Percentiles rank a stretch among this genome's conserved stretches.
These are phyloP conservation scores for Pemphigus obesinymphae DNA, from an alignment of 1,140 invertebrate genomes.

Conservation along the genomic window DNA sequence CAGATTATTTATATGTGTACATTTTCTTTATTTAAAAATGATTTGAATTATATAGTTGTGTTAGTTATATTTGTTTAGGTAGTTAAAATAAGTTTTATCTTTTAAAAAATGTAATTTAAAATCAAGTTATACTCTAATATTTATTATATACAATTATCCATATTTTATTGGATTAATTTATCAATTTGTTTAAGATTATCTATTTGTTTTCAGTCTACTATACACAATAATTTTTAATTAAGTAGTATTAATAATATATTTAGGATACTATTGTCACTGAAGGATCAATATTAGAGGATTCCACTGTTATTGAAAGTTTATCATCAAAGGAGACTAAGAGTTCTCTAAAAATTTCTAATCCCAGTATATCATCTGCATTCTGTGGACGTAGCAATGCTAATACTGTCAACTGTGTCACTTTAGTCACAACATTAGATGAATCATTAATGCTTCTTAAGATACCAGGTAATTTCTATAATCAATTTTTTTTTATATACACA, in stretches of 20 bases:
- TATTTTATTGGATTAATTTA: no score
- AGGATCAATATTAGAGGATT: conserved; percentile 29
- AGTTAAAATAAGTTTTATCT: no score
- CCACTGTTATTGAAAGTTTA: conserved; percentile 27
- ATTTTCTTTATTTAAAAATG: no score
- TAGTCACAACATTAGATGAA: conserved; percentile 38
- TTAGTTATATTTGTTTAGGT: no score
- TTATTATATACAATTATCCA: no score
- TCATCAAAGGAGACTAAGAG: not conserved
- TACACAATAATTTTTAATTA: no score
- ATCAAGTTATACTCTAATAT: no score
- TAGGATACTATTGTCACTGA: conserved; percentile 10
- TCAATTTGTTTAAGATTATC: no score
- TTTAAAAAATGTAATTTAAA: no score
- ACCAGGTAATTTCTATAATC: conserved; percentile 27
- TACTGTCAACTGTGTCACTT: conserved; percentile 35
- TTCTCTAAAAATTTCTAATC: conserved; percentile 17
- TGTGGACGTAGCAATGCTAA: conserved; percentile 42
- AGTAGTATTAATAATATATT: not conserved
- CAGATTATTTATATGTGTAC: no score
- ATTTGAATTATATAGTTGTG: no score
- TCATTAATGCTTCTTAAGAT: conserved; percentile 39
- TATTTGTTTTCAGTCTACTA: no score
- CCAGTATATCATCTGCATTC: conserved; percentile 34
- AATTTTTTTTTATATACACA: not conserved